Evolutionary conservation across 2,888 invertebrate genomes (phyloP), one percentile per base, ranked within the genome.

Genomic region (Drosophila prolongata): DNA sequence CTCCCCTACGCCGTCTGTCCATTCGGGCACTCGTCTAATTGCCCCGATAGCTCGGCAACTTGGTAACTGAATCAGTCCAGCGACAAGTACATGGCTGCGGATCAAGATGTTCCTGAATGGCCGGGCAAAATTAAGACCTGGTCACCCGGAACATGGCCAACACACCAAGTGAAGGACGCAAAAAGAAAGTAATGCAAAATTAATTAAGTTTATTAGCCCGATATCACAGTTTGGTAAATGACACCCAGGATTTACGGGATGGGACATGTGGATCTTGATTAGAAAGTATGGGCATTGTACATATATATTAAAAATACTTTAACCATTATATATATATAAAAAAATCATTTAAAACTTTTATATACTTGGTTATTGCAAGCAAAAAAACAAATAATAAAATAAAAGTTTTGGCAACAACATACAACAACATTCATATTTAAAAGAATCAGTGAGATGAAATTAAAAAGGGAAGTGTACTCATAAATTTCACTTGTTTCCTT

Each of bases 21-120:
- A 37, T 59, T 30, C 24, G 49, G 13, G 35, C 35, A 50, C 19
- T 64, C 65, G 46, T 52, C 68, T 52, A 69, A 69, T 60, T 69
- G 70, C 54, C 69, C 16, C 42, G 49, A 58, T 53, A 40, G 44
- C 68, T 38, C 53, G 55, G 55, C 10, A 34, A 55, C 19, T 35
- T 59, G 61, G 62, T 43, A 61, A 64, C 62, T 61, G 62, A 64
- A 64, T 64, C 61, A 64, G 62, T 64, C n/a, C 62, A 42, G 49
- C 47, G 60, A 62, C 61, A 59, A 47, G 47, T 60, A 62, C 62
- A 62, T 49, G 60, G 60, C 19, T 4, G 30, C 40, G 55, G 58
- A 59, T 59, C 55, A 59, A 59, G 55, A 55, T 59, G 14, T 59
- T 59, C 54, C 58, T 42, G 19, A 59, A 59, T 59, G 58, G 58